Evolutionary conservation across 2,797 vertebrate genomes (phyloP), one percentile per base, ranked within the genome.

Genomic region (Cynodonichthys magdalenae): DNA sequence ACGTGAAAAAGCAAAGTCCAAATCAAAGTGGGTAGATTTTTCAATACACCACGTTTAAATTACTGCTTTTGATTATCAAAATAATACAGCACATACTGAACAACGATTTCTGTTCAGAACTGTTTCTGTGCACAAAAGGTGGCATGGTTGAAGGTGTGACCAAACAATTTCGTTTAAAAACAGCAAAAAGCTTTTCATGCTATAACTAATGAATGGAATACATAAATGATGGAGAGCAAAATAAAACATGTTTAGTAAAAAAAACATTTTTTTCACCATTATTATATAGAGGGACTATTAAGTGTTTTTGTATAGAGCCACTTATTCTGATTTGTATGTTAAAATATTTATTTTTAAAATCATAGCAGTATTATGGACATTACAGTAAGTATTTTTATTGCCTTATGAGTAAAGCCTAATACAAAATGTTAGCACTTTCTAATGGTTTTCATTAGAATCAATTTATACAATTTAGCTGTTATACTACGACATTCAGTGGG

Each of bases 161-260:
- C 61, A 24, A 27, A 20, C 18, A 18, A 27, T 53, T 64, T 63
- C 60, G 48, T 68, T 20, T 29, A 60, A 34, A 42, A 27, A 6
- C 48, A 68, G 63, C 57, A 75, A 73, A 80, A 70, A 76, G 31
- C 52, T 69, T 82, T 83, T 75, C 58, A 74, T 85, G 78, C 75
- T 63, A 42, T 39, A 59, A 72, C 52, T 81, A 73, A 77, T 63
- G 53, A 78, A 61, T 5, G 34, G 18, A 79, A 77, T 68, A 51
- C 55, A 78, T 66, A 0, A 74, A 70, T 77, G 64, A 64, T 73
- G 80, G 47, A 63, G 57, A 61, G 52, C 6, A 56, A 4, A 47
- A 69, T 56, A 39, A 12, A 68, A 15, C 24, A 36, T 24, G 58
- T 45, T 53, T 1, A 24, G 20, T 49, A 11, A 70, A 71, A 71